phyloP scores from a whole-genome alignment of 2,113 vertebrate genomes.

The Sialia sialis region DNA sequence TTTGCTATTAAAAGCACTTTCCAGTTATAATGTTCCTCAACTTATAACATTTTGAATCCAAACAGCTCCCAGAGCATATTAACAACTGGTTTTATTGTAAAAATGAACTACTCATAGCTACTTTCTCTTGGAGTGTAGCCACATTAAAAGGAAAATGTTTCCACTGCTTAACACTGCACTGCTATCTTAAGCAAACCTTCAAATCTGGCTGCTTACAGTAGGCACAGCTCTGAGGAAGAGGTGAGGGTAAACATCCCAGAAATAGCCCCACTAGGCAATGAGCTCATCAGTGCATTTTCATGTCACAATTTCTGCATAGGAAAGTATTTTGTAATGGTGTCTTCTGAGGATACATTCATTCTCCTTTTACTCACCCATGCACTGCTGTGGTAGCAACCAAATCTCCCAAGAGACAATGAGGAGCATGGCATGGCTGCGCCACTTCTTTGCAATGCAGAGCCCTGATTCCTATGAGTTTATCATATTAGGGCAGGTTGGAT shows the following conservation, averaged over 20 bases:
- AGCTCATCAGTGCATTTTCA: neutral
- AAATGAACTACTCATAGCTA: neutral
- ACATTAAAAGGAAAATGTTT: neutral
- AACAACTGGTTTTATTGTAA: neutral
- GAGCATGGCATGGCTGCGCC: neutral
- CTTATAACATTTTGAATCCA: neutral
- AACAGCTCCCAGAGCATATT: slow-evolving; percentile 3
- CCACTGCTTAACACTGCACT: neutral
- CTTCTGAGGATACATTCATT: neutral
- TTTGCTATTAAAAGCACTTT: slow-evolving; percentile 6
- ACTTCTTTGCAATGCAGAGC: neutral
- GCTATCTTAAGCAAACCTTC: neutral
- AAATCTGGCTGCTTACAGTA: neutral
- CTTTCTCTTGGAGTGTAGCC: neutral
- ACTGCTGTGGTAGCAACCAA: neutral
- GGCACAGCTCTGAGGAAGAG: neutral
- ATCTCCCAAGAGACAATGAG: neutral
- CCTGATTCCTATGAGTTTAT: neutral
- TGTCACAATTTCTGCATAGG: neutral
- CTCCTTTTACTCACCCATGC: neutral
- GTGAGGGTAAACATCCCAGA: neutral
- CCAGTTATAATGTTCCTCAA: neutral
- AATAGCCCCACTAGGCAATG: neutral
- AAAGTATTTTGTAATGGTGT: neutral
- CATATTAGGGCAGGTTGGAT: neutral